Evolutionary conservation across 2,888 invertebrate genomes (phyloP).

Genomic region (Cheilosia variabilis): DNA sequence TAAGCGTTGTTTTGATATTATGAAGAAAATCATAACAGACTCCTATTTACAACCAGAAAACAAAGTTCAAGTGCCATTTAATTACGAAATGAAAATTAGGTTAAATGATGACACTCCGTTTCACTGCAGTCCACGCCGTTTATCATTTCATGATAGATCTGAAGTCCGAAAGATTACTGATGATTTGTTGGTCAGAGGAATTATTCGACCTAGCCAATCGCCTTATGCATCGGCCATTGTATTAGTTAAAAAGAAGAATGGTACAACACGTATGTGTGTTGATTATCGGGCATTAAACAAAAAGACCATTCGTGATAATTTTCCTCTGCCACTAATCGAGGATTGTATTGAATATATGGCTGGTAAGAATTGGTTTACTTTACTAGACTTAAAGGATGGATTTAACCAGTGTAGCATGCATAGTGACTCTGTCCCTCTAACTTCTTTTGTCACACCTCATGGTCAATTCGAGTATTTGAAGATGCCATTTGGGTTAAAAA

Average conservation of each 20-base stretch:
- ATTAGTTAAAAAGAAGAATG: conserved; percentile 21
- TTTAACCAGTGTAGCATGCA: conserved; percentile 26
- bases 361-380: conserved; percentile 25
- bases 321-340: conserved; percentile 29
- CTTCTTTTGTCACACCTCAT: conserved; percentile 24
- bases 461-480: too few species aligned
- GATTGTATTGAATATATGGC: conserved; percentile 35
- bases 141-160: conserved; percentile 15
- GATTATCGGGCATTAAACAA: conserved; percentile 33
- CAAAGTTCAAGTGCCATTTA: background rate
- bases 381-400: conserved; percentile 22
- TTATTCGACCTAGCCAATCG: conserved; percentile 35
- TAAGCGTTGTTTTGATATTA: background rate
- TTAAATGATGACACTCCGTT: conserved; percentile 12
- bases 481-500: too few species aligned
- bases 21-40: background rate
- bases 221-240: conserved; percentile 39
- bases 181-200: conserved; percentile 15
- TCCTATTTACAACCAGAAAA: background rate
- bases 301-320: conserved; percentile 24
- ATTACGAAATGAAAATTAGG: conserved; percentile 23
- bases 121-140: conserved; percentile 2
- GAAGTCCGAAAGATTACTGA: conserved; percentile 5
- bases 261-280: conserved; percentile 23
- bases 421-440: background rate